These are phyloP conservation scores for Stramonita haemastoma DNA, from an alignment of 2,888 invertebrate genomes.

Conservation along the genomic window DNA sequence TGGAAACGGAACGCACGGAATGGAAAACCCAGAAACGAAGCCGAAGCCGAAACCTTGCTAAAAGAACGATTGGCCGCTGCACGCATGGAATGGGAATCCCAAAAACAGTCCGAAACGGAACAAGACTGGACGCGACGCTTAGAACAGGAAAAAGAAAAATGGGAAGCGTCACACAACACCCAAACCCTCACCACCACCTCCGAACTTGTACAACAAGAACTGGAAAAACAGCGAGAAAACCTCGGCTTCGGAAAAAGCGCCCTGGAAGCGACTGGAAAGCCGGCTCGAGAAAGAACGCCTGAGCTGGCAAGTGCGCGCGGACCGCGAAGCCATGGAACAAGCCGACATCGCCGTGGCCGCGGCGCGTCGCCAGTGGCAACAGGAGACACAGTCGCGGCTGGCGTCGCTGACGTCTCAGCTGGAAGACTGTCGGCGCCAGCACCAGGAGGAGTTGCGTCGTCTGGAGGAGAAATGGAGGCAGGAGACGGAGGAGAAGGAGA, in stretches of 20 bases:
- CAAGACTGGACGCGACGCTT: conserved; percentile 42
- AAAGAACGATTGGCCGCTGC: conserved; percentile 2
- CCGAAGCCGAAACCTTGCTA: neutral
- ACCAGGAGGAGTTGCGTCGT: conserved; percentile 4
- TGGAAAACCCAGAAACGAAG: conserved; percentile 28
- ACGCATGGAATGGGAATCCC: conserved; percentile 40
- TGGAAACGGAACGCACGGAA: conserved; percentile 11
- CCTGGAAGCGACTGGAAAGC: conserved; percentile 35
- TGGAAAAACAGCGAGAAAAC: conserved; percentile 34
- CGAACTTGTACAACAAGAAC: conserved; percentile 13
- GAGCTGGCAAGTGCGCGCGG: conserved; percentile 40
- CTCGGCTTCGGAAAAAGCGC: conserved; percentile 37
- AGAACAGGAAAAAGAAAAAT: conserved; percentile 26
- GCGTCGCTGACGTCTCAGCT: neutral
- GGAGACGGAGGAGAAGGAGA: conserved; percentile 23
- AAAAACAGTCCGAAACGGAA: conserved; percentile 38
- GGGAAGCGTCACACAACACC: neutral
- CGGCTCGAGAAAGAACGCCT: conserved; percentile 33
- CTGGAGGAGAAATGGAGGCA: conserved; percentile 24
- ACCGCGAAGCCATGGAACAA: conserved; percentile 45
- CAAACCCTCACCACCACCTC: neutral
- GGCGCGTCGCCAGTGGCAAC: conserved; percentile 57
- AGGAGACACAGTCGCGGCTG: conserved; percentile 53
- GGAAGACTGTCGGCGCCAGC: neutral
- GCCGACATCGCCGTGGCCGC: conserved; percentile 48